Conservation (phyloP, 1,140 invertebrate species). For the Hylaeus volcanicus region DNA sequence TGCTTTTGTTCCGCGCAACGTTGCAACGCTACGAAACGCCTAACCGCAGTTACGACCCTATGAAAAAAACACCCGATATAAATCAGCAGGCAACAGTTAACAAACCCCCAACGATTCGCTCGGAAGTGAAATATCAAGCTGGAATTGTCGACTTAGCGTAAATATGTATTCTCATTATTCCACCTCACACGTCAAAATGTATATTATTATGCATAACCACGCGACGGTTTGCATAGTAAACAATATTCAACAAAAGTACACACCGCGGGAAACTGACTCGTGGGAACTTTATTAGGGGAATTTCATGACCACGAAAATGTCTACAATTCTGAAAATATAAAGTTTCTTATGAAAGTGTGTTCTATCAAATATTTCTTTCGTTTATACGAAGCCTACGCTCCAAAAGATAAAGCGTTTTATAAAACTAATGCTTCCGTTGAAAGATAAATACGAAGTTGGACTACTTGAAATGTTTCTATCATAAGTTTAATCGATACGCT, state of each 20-base stretch:
- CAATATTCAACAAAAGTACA: not conserved
- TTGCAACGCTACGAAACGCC: not conserved
- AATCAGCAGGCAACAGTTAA: not conserved
- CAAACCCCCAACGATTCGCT: not conserved
- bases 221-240: conserved; percentile 6
- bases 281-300: not conserved
- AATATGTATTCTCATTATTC: not conserved
- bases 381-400: no score
- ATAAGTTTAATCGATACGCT: not conserved
- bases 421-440: not conserved
- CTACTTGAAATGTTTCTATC: not conserved
- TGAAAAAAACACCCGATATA: not conserved
- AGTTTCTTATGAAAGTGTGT: no score
- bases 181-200: not conserved
- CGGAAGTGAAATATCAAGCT: not conserved
- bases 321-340: no score
- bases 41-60: not conserved
- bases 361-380: no score
- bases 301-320: no score
- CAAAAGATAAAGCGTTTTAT: no score
- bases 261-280: not conserved
- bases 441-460: not conserved
- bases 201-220: conserved; percentile 19
- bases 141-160: not conserved
- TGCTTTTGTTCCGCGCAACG: not conserved